Conservation (phyloP, 2,888 invertebrate species). For the Tipula confusa region DNA sequence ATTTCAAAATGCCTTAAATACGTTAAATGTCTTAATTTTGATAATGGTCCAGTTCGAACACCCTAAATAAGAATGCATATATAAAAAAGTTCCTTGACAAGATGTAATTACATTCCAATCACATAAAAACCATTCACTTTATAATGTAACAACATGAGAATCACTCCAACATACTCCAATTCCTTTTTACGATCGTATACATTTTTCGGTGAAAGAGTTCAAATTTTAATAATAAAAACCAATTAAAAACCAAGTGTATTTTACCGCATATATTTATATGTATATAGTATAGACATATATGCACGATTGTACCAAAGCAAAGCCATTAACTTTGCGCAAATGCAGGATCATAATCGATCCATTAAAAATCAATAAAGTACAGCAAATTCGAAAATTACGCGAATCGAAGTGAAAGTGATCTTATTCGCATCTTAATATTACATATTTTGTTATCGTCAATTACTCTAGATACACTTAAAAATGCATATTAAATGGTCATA, state of each 20-base stretch:
- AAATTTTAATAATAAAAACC: constrained; percentile 3
- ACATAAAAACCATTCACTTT: constrained; percentile 1
- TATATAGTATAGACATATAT: no score
- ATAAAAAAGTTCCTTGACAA: neutral
- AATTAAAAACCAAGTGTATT: neutral
- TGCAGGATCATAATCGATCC: neutral
- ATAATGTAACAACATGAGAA: neutral
- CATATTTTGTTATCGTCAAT: neutral
- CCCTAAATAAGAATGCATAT: neutral
- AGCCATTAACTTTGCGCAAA: neutral
- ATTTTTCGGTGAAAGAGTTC: neutral
- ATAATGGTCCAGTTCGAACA: neutral
- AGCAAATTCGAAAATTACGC: neutral
- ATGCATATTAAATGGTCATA: neutral
- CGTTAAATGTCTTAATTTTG: neutral
- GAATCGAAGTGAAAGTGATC: neutral
- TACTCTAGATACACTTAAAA: neutral
- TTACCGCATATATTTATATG: neutral
- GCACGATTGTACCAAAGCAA: no score
- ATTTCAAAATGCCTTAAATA: neutral
- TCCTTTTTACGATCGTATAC: neutral
- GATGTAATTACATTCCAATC: neutral
- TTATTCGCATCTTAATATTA: neutral
- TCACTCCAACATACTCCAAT: neutral
- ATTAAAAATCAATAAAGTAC: neutral